Percentiles rank a stretch among this genome's conserved stretches.
phyloP scores from a whole-genome alignment of 1,140 invertebrate species.

The Chrysoperla carnea region DNA sequence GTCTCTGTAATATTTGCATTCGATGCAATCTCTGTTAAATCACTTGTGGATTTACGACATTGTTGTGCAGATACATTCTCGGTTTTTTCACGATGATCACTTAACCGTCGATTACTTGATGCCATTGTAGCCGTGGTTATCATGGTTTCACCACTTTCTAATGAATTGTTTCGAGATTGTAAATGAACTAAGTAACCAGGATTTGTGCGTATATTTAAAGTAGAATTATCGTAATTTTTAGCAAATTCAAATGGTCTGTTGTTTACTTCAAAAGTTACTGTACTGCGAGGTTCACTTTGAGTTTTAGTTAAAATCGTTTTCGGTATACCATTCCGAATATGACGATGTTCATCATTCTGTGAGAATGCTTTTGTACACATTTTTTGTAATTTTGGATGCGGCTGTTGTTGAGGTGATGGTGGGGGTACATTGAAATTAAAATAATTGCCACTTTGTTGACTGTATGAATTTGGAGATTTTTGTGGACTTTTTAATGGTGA shows the following conservation, averaged over 20 bases:
- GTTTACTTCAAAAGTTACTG: constrained; percentile 4
- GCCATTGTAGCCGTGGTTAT: constrained; percentile 13
- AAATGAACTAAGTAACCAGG: constrained; percentile 14
- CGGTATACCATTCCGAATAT: constrained; percentile 1
- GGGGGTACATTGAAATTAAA: constrained; percentile 14
- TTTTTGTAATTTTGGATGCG: constrained; percentile 12
- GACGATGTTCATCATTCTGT: constrained; percentile 5
- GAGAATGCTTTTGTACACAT: constrained; percentile 14
- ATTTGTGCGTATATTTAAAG: constrained; percentile 17
- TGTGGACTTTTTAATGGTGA: neutral
- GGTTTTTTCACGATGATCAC: neutral
- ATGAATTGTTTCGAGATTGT: too few species aligned
- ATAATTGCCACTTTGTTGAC: constrained; percentile 6
- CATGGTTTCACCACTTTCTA: constrained; percentile 12
- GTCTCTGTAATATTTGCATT: constrained; percentile 37
- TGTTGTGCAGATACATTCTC: constrained; percentile 13
- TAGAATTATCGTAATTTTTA: constrained; percentile 7
- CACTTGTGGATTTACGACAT: constrained; percentile 51
- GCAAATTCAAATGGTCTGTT: constrained; percentile 14
- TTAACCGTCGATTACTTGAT: neutral
- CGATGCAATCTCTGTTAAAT: constrained; percentile 44
- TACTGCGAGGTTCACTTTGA: constrained; percentile 1
- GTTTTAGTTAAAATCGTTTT: constrained; percentile 1
- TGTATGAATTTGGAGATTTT: constrained; percentile 9
- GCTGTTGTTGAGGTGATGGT: constrained; percentile 11